phyloP scores from a whole-genome alignment of 2,113 vertebrate species.

The Labrus mixtus region DNA sequence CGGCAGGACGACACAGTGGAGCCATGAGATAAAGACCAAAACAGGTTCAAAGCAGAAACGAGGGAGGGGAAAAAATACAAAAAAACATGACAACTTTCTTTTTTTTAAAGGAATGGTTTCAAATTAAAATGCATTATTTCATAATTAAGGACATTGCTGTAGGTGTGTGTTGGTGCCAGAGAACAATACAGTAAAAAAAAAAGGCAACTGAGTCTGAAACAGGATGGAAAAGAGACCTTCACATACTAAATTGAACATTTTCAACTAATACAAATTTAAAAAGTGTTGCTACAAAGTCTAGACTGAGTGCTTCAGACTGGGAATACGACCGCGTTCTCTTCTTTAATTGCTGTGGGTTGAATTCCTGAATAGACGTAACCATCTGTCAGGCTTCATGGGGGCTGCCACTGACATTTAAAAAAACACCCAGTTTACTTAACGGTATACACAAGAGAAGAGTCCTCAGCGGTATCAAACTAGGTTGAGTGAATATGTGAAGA shows the following conservation, averaged over 20 bases:
- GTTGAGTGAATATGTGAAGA: background rate
- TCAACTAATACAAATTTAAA: background rate
- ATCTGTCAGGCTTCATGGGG: conserved; percentile 21
- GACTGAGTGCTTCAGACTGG: background rate
- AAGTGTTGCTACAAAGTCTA: background rate
- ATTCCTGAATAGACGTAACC: conserved; percentile 27
- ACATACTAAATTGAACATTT: background rate
- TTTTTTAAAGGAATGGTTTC: background rate
- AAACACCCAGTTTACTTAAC: conserved; percentile 32
- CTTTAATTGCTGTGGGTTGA: conserved; percentile 23
- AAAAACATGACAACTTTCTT: too few relatives aligned
- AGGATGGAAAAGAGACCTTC: background rate
- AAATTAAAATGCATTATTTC: background rate
- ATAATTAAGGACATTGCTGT: too few relatives aligned
- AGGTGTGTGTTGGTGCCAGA: background rate
- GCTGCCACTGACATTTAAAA: conserved; percentile 34
- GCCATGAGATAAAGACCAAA: conserved; percentile 28
- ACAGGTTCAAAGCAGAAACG: conserved; percentile 2
- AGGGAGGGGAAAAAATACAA: too few relatives aligned
- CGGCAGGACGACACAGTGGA: conserved; percentile 3
- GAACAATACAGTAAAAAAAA: background rate
- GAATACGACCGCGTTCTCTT: background rate
- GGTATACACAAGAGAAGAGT: background rate
- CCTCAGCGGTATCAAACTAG: conserved; percentile 23
- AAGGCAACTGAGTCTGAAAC: background rate